Percentiles rank a stretch among this genome's conserved stretches.
These are phyloP conservation scores for Aleiodes sp. DNA, from an alignment of 1,140 invertebrate genomes.

Conservation along the genomic window DNA sequence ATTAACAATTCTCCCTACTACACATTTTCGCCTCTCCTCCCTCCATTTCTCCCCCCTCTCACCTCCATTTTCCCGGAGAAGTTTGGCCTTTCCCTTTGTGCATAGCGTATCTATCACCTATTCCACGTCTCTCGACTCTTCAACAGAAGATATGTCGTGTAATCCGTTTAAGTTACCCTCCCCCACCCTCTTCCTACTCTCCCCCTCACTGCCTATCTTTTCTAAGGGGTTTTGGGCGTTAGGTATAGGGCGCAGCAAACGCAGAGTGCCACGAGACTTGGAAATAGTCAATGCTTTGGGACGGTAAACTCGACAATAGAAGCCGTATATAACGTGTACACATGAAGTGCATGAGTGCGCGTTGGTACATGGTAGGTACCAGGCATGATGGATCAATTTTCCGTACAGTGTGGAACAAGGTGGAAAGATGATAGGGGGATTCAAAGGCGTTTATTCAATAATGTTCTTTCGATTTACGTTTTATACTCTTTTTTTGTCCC, in stretches of 20 bases:
- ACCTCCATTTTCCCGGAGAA: too few relatives aligned
- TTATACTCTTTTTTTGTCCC: neutral
- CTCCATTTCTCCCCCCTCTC: too few relatives aligned
- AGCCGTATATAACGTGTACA: conserved; percentile 21
- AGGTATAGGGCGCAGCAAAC: too few relatives aligned
- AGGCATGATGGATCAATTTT: conserved; percentile 9
- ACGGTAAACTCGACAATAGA: conserved; percentile 25
- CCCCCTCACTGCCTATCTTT: too few relatives aligned
- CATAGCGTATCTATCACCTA: neutral
- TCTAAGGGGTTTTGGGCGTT: neutral
- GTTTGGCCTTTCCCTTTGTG: conserved; percentile 23
- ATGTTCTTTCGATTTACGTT: neutral
- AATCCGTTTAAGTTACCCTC: conserved; percentile 35
- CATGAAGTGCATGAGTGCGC: neutral
- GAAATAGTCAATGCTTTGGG: neutral
- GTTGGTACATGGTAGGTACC: neutral
- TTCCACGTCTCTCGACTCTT: conserved; percentile 25
- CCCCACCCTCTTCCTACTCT: too few relatives aligned
- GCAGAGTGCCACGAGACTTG: conserved; percentile 18
- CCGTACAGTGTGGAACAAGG: neutral
- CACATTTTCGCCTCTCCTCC: too few relatives aligned
- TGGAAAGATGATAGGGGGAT: neutral
- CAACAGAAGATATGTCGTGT: conserved; percentile 34
- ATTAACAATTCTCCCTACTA: conserved; percentile 36
- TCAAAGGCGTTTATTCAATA: conserved; percentile 14